Evolutionary conservation across 2,888 invertebrate species (phyloP), one percentile per base, ranked within the genome.

Genomic region (Adelphocoris suturalis): DNA sequence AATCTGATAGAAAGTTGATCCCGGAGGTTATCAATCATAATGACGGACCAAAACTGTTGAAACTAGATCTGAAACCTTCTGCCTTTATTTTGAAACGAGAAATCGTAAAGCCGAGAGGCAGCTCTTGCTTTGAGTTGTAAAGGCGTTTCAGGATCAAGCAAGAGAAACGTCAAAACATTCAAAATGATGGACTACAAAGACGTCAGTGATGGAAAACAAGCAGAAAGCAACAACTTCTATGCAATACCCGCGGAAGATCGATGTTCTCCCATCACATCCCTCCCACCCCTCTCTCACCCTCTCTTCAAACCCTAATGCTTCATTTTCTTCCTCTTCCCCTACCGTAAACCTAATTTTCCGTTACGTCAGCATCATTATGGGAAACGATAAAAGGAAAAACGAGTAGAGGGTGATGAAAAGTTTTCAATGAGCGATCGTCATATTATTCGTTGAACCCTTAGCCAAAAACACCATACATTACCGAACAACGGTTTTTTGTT

Each of bases 211-310:
- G 68, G 68, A 27, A 23, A 68, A 23, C 68, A 68, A 68, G 68
- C 68, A 23, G 13, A 27, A 68, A 68, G 27, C 23, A 68, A 68
- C 68, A 68, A 68, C 23, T 68, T 23, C 23, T 68, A 68, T 23
- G 68, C 68, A 23, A 68, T 68, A 68, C 68, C 68, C 68, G 68
- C 0, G 27, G 68, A 68, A 23, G 68, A 68, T 68, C 68, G 68
- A 68, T 68, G 68, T 68, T 68, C 13, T 61, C 68, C 23, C 68
- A 68, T 68, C 68, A 68, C 23, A 68, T 23, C 68, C 23, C 12
- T n/a, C 68, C 13, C 0, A 9, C 11, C 9, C 23, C 23, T 23
- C 11, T 19, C n/a, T 12, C 13, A 4, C 68, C 11, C 12, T 68
- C 23, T 19, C 19, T 23, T 23, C 68, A 12, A 19, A 23, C 68